Percentiles rank a stretch among this genome's conserved stretches.
Conservation (phyloP, 1,140 invertebrate species). For the Megathymus violae region DNA sequence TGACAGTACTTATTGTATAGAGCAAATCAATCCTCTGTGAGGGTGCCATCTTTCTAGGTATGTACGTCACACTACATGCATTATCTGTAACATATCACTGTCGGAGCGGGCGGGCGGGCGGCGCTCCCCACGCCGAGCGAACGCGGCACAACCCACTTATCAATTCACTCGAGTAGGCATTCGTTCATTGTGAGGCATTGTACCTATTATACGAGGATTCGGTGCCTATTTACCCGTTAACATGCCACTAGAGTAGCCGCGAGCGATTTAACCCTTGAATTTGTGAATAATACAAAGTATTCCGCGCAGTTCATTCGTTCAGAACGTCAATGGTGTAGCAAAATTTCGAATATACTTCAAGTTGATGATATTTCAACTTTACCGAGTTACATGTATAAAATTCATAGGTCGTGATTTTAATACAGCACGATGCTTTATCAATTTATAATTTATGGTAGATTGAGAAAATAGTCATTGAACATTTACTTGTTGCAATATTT, state of each 20-base stretch:
- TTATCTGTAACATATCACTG: constrained; percentile 22
- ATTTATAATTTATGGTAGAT: too few relatives aligned
- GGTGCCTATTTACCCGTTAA: constrained; percentile 77
- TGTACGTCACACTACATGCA: constrained; percentile 17
- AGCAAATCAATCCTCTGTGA: constrained; percentile 22
- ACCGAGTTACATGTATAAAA: too few relatives aligned
- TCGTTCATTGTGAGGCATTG: constrained; percentile 80
- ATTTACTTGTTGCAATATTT: too few relatives aligned
- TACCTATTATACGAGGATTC: constrained; percentile 75
- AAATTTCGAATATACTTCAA: not conserved
- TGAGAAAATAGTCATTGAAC: too few relatives aligned
- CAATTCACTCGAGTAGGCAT: constrained; percentile 81
- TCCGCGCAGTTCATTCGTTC: not conserved
- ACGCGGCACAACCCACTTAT: constrained; percentile 77
- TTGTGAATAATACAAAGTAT: constrained; percentile 12
- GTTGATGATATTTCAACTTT: too few relatives aligned
- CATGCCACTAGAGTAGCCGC: constrained; percentile 56
- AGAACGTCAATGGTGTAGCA: not conserved
- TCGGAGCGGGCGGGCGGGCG: constrained; percentile 54
- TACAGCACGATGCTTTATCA: too few relatives aligned
- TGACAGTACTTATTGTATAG: too few relatives aligned
- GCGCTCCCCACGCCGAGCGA: constrained; percentile 60
- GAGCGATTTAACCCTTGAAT: constrained; percentile 45
- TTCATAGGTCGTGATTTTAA: too few relatives aligned
- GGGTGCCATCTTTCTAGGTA: constrained; percentile 2